A percentile compares a stretch with the other conserved stretches of the same genome.
phyloP scores from a whole-genome alignment of 1,140 invertebrate genomes.

The Drosophila prosaltans region DNA sequence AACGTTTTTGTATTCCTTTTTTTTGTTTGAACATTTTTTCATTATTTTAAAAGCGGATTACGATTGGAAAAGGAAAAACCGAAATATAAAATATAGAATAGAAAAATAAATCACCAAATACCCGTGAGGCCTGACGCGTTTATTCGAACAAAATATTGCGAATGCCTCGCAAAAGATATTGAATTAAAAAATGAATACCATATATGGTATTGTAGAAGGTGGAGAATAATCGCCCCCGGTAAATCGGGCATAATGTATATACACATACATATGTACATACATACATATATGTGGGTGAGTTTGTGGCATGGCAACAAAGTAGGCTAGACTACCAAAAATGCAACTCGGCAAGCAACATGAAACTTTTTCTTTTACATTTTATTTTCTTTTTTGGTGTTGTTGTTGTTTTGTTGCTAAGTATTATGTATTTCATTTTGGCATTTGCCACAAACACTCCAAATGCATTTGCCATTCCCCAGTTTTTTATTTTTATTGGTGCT shows the following conservation, averaged over 20 bases:
- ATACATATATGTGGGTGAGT: conserved; percentile 13
- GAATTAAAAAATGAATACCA: conserved; percentile 51
- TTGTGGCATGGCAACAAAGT: conserved; percentile 30
- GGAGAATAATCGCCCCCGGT: conserved; percentile 22
- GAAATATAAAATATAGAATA: not conserved
- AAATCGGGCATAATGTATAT: conserved; percentile 48
- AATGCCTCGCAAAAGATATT: conserved; percentile 62
- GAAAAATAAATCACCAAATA: conserved; percentile 43
- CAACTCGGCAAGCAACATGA: conserved; percentile 74
- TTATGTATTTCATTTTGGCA: conserved; percentile 79
- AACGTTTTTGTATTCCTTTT: conserved; percentile 37
- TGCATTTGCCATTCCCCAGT: conserved; percentile 70
- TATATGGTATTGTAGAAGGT: not conserved
- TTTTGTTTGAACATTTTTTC: conserved; percentile 38
- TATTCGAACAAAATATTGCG: conserved; percentile 36
- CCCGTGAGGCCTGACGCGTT: conserved; percentile 41
- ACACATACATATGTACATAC: too few species aligned
- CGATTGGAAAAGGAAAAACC: not conserved
- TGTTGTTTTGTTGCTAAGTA: conserved; percentile 65
- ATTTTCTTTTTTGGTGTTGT: not conserved
- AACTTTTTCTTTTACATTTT: conserved; percentile 45
- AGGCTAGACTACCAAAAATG: conserved; percentile 48
- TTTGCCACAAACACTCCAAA: conserved; percentile 78
- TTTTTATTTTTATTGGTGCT: conserved; percentile 46
- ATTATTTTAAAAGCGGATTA: conserved; percentile 78